A percentile compares a stretch with the other conserved stretches of the same genome.
phyloP scores from a whole-genome alignment of 2,888 invertebrate species.

The Romanomermis culicivorax region DNA sequence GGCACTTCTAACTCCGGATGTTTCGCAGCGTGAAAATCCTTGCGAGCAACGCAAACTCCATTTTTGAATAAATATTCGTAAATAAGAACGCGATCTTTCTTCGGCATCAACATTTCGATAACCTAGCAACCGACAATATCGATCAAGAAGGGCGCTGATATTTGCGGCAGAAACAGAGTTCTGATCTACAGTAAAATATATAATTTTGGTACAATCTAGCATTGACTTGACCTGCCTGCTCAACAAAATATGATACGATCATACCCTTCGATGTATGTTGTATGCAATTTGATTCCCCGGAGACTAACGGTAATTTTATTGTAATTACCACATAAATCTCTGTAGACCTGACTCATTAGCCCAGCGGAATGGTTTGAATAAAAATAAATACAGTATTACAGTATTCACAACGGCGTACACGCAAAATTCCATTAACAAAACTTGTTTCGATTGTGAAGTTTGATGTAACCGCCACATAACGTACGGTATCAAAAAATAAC shows the following conservation, averaged over 20 bases:
- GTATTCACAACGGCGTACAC: constrained; percentile 16
- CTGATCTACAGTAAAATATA: too few relatives aligned
- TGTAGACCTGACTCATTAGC: constrained; percentile 20
- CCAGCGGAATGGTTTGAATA: constrained; percentile 24
- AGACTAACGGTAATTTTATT: too few relatives aligned
- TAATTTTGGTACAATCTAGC: too few relatives aligned
- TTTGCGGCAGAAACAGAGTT: too few relatives aligned
- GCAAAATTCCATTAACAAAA: constrained; percentile 9
- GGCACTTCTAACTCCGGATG: constrained; percentile 91
- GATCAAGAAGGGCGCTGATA: too few relatives aligned
- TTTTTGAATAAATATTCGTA: constrained; percentile 86
- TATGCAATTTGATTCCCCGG: too few relatives aligned
- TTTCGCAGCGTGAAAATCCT: constrained; percentile 90
- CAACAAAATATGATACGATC: too few relatives aligned
- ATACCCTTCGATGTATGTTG: too few relatives aligned
- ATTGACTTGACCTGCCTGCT: too few relatives aligned
- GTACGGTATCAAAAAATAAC: constrained; percentile 86
- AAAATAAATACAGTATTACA: constrained; percentile 18
- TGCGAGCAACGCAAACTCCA: constrained; percentile 97
- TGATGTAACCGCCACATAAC: constrained; percentile 50
- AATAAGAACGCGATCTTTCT: constrained; percentile 82
- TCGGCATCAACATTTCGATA: constrained; percentile 99
- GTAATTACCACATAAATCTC: constrained; percentile 28
- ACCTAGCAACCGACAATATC: too few relatives aligned
- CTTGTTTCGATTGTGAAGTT: neutral